Base-by-base conservation (phyloP, 2,888 invertebrate species). In the Macrophya alboannulata region DNA sequence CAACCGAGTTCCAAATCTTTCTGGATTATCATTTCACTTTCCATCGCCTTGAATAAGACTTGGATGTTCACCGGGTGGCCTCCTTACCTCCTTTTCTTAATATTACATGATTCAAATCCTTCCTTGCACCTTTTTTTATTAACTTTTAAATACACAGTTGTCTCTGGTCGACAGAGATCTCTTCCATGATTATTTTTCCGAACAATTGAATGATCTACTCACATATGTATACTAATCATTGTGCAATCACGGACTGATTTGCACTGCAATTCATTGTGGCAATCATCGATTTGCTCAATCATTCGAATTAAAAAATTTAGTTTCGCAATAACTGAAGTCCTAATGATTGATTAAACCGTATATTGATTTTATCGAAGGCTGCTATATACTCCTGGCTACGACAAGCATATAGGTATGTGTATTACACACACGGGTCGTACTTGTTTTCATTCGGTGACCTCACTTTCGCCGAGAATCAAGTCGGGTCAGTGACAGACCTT, bases 401-500 rank as follows among this genome's bases (percentile, higher is more conserved):
- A 62, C 62, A 25, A 31, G 31, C 21, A 25, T 3, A 51, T 51
- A 17, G 6, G 17, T 51, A 17, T 51, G 6, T 17, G 4, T 17
- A 51, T 51, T 51, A 6, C 51, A 51, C 4, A n/a, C 51, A 51
- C n/a, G 43, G n/a, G 55, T n/a, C n/a, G 55, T 55, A 55, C 55
- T 68, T 8, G 37, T 37, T 68, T 68, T 15, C 25, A 74, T 43
- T 45, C 21, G 1, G 8, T 37, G 77, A 77, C 77, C 77, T 25
- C 43, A 81, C 81, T 81, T 65, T 81, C 81, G 65, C 81, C 81
- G 21, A 62, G 81, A 77, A 51, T 17, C 15, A 83, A 10, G 17
- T 45, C 68, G 86, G 87, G 86, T 87, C 84, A 86, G 71, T 74
- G 45, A 48, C 72, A 83, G 84, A 74, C 81, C 82, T 85, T 79